Conservation (phyloP, 2,888 invertebrate species). For the Nephrocerus scutellatus region DNA sequence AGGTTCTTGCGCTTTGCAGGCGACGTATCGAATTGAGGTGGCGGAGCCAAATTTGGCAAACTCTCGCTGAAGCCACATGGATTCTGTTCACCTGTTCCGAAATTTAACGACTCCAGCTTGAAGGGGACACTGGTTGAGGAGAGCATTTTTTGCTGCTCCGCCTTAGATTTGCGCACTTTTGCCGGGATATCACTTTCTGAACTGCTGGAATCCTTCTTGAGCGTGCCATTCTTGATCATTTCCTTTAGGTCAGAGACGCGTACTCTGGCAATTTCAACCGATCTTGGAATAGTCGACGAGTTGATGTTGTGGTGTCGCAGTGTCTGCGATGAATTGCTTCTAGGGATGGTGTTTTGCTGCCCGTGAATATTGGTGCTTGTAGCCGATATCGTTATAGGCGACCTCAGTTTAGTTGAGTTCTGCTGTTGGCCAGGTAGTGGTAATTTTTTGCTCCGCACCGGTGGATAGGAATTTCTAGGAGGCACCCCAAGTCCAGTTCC, state of each 20-base stretch:
- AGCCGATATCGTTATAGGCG: too few species aligned
- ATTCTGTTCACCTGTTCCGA: conserved; percentile 33
- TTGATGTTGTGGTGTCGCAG: conserved; percentile 41
- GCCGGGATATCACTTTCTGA: conserved; percentile 56
- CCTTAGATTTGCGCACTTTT: conserved; percentile 47
- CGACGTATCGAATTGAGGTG: conserved; percentile 56
- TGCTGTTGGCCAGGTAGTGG: conserved; percentile 12
- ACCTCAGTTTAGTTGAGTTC: too few species aligned
- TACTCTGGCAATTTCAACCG: conserved; percentile 45
- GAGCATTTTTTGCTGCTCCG: conserved; percentile 36
- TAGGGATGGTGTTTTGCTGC: conserved; percentile 52
- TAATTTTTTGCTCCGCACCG: conserved; percentile 51
- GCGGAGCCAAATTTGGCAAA: conserved; percentile 63
- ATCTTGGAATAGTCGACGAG: conserved; percentile 38
- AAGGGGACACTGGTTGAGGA: conserved; percentile 61
- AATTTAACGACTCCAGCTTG: conserved; percentile 52
- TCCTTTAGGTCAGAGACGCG: conserved; percentile 46
- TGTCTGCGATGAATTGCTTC: conserved; percentile 58
- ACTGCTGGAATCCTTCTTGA: conserved; percentile 44
- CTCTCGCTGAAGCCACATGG: conserved; percentile 59
- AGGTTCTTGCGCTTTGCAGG: conserved; percentile 35
- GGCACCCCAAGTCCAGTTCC: conserved; percentile 52
- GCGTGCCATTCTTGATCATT: conserved; percentile 40
- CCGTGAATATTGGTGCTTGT: conserved; percentile 7
- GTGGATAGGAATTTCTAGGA: conserved; percentile 58